A percentile compares a stretch with the other conserved stretches of the same genome.
Evolutionary conservation across 2,797 vertebrate genomes (phyloP).

Genomic region (Lepidocolaptes lacrymiger): DNA sequence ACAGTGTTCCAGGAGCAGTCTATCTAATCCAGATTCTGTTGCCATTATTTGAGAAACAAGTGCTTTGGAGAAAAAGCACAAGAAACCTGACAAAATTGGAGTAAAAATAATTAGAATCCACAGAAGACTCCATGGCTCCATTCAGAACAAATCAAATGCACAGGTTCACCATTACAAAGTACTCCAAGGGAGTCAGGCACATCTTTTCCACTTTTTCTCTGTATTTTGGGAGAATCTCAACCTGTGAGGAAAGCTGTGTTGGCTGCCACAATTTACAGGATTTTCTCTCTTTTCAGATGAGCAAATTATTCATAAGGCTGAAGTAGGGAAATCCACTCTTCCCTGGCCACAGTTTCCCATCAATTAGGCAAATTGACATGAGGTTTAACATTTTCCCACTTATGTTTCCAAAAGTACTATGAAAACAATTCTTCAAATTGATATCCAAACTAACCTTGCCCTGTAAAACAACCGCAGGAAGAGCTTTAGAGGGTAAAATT

Average conservation of each 20-base stretch:
- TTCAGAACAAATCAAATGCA: neutral
- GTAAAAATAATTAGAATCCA: neutral
- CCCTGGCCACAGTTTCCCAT: constrained; percentile 39
- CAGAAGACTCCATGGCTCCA: neutral
- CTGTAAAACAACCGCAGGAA: constrained; percentile 6
- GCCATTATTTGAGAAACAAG: neutral
- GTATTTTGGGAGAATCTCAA: neutral
- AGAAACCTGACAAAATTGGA: neutral
- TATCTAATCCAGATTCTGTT: neutral
- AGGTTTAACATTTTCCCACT: constrained; percentile 62
- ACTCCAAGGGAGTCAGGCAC: neutral
- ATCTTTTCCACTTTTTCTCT: neutral
- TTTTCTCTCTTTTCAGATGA: constrained; percentile 55
- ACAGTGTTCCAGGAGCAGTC: neutral
- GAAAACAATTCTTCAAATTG: neutral
- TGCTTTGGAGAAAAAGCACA: neutral
- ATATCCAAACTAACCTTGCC: constrained; percentile 4
- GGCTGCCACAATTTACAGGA: constrained; percentile 28
- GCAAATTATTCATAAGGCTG: constrained; percentile 47
- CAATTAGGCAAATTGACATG: constrained; percentile 54
- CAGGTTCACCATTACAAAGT: neutral
- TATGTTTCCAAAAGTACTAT: neutral
- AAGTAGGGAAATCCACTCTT: constrained; percentile 21
- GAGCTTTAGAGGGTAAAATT: neutral
- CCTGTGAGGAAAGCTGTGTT: neutral